These are phyloP conservation scores for Hepsetus odoe DNA, from an alignment of 2,113 vertebrate species.

Conservation along the genomic window DNA sequence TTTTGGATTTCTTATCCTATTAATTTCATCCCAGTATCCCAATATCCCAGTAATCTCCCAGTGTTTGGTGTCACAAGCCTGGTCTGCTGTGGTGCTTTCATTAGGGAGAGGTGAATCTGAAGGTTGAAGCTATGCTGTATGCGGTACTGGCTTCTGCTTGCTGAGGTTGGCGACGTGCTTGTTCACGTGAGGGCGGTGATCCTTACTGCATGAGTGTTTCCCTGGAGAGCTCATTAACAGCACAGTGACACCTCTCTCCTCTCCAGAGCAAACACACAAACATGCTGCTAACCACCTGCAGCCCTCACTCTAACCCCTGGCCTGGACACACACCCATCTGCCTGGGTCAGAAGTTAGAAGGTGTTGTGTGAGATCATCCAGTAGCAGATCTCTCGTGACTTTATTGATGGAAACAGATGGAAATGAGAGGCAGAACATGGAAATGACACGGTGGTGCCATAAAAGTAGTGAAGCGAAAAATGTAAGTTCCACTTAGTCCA, in stretches of 20 bases:
- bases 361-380: constrained; percentile 12
- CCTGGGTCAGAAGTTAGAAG: background rate
- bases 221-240: constrained; percentile 68
- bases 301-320: background rate
- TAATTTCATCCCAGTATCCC: no score
- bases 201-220: constrained; percentile 40
- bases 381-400: background rate
- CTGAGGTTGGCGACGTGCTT: background rate
- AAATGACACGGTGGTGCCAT: no score
- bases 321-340: background rate
- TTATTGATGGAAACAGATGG: no score
- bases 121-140: background rate
- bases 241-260: constrained; percentile 34
- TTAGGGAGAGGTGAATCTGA: background rate
- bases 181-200: constrained; percentile 9
- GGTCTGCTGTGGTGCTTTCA: background rate
- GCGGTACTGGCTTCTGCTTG: background rate
- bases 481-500: no score
- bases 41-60: no score
- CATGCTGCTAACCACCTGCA: constrained; percentile 58
- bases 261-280: constrained; percentile 25
- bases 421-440: no score
- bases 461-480: no score
- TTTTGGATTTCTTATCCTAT: no score
- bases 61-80: background rate